A percentile compares a stretch with the other conserved stretches of the same genome.
Evolutionary conservation across 2,888 invertebrate species (phyloP).

Genomic region (Sialis fuliginosa): DNA sequence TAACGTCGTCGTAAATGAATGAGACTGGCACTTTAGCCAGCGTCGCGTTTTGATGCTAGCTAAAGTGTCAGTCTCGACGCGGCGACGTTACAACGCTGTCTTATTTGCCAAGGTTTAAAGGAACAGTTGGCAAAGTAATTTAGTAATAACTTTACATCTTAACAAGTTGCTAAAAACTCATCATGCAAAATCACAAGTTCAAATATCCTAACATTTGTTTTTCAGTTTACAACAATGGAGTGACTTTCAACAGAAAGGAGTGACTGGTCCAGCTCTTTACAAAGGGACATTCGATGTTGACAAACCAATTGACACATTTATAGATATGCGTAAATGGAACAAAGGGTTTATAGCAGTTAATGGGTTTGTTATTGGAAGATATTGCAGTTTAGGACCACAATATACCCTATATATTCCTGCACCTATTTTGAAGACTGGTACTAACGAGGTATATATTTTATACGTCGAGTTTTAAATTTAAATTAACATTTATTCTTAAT

Average conservation of each 20-base stretch:
- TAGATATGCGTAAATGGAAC: slow-evolving; percentile 63
- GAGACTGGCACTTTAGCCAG: no score
- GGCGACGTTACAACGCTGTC: no score
- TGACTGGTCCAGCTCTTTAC: slow-evolving; percentile 35
- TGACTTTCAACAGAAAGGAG: background rate
- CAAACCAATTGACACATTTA: slow-evolving; percentile 52
- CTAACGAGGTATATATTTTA: slow-evolving; percentile 14
- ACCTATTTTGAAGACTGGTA: slow-evolving; percentile 40
- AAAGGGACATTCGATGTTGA: slow-evolving; percentile 28
- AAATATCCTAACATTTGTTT: background rate
- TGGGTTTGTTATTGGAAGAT: slow-evolving; percentile 71
- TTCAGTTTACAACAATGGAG: background rate
- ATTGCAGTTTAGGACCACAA: slow-evolving; percentile 72
- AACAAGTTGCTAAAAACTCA: no score
- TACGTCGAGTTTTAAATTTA: background rate
- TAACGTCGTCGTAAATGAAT: no score
- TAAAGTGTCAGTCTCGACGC: no score
- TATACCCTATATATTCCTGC: slow-evolving; percentile 69
- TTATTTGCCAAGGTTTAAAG: no score
- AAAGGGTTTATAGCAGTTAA: slow-evolving; percentile 78
- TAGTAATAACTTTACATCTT: no score
- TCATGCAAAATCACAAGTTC: no score
- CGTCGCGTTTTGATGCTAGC: no score
- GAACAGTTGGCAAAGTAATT: no score
- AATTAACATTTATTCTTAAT: background rate